Evolutionary conservation across 2,113 vertebrate species (phyloP).

Genomic region (Sclerurus mexicanus): DNA sequence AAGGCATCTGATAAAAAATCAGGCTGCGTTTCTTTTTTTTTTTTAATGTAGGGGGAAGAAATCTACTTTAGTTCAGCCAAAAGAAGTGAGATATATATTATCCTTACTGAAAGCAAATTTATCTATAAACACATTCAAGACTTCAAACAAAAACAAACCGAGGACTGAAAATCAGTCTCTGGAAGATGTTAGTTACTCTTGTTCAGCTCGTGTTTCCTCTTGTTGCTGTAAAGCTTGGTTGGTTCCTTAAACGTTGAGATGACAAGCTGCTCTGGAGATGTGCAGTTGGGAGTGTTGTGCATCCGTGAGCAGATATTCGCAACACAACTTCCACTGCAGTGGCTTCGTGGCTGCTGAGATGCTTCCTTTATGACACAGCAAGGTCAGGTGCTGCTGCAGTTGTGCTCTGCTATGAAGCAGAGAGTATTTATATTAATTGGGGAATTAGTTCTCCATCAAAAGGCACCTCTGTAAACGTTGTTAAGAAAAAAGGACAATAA

Average conservation of each 20-base stretch:
- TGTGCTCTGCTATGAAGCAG: neutral
- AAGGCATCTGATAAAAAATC: neutral
- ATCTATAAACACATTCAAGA: neutral
- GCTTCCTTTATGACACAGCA: neutral
- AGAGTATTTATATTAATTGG: slow-evolving; percentile 32
- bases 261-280: neutral
- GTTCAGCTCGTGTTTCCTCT: neutral
- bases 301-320: neutral
- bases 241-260: neutral
- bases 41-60: neutral
- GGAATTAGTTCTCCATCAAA: slow-evolving; percentile 9
- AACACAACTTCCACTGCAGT: neutral
- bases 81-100: neutral
- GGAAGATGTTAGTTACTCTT: neutral
- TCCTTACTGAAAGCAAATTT: neutral
- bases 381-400: slow-evolving; percentile 15
- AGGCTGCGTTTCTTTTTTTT: neutral
- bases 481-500: slow-evolving; percentile 1
- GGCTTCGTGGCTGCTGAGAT: neutral
- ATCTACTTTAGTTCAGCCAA: neutral
- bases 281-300: neutral
- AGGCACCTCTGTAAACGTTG: neutral
- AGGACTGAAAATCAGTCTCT: neutral
- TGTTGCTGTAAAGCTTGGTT: slow-evolving; percentile 27
- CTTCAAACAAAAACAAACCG: neutral